A percentile compares a stretch with the other conserved stretches of the same genome.
Evolutionary conservation across 2,888 invertebrate species (phyloP).

Genomic region (Exocentrus adspersus): DNA sequence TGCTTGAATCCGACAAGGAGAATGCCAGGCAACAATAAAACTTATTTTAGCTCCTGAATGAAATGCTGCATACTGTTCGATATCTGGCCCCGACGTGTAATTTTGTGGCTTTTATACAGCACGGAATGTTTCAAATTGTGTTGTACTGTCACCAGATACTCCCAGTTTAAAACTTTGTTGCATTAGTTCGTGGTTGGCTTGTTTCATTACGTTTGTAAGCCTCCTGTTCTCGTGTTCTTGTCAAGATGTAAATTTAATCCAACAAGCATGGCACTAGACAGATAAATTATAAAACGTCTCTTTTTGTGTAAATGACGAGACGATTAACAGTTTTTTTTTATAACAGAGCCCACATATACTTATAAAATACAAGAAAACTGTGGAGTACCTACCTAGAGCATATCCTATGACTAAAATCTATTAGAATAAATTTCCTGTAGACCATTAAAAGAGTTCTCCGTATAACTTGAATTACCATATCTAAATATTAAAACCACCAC

Average conservation of each 20-base stretch:
- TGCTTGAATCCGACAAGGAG: constrained; percentile 17
- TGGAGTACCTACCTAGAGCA: too few species aligned
- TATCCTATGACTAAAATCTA: too few species aligned
- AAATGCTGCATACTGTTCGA: constrained; percentile 45
- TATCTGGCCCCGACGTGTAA: constrained; percentile 51
- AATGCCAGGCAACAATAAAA: constrained; percentile 37
- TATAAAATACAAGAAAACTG: too few species aligned
- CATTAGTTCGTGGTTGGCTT: constrained; percentile 39
- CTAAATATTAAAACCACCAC: too few species aligned
- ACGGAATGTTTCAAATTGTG: constrained; percentile 32
- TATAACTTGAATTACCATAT: too few species aligned
- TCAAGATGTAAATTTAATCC: background rate
- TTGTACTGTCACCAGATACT: constrained; percentile 42
- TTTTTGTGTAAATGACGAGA: too few species aligned
- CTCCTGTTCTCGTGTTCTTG: background rate
- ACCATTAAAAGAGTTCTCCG: too few species aligned
- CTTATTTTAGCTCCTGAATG: constrained; percentile 42
- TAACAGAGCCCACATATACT: too few species aligned
- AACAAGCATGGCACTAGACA: too few species aligned
- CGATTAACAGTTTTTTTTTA: too few species aligned
- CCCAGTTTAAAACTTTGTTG: constrained; percentile 42
- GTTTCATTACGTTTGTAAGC: constrained; percentile 34
- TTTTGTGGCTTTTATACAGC: constrained; percentile 47
- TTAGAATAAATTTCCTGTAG: too few species aligned
- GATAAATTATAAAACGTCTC: too few species aligned